Conservation (phyloP, 2,797 vertebrate species). For the Hypotaenidia philippensis region DNA sequence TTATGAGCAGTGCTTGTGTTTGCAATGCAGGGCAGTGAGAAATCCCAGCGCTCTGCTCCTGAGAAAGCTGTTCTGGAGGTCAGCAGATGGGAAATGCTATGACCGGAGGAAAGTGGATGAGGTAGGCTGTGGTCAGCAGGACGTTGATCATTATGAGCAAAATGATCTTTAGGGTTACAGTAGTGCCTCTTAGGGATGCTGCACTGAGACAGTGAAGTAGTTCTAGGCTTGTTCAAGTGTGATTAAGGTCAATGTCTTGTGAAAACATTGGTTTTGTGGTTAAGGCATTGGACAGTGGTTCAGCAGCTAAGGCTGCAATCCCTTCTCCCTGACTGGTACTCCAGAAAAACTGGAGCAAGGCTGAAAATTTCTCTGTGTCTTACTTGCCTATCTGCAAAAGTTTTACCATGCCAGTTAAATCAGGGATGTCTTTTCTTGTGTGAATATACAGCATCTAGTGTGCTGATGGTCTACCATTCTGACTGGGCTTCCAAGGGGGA, state of each 20-base stretch:
- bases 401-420: background rate
- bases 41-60: background rate
- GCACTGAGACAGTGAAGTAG: background rate
- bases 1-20: background rate
- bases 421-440: background rate
- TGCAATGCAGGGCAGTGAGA: background rate
- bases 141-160: background rate
- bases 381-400: background rate
- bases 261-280: background rate
- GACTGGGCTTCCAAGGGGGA: background rate
- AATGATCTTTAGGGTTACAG: background rate
- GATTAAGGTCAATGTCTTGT: background rate
- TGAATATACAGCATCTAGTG: background rate
- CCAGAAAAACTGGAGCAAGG: background rate
- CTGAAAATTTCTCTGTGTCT: background rate
- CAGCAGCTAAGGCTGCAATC: background rate
- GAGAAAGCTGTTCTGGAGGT: background rate
- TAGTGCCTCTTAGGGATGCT: background rate
- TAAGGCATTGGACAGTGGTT: background rate
- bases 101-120: background rate
- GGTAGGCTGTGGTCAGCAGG: constrained; percentile 3
- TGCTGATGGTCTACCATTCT: background rate
- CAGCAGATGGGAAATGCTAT: background rate
- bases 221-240: background rate
- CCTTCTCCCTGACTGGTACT: background rate